These are phyloP conservation scores for Sinosuthora webbiana DNA, from an alignment of 2,113 vertebrate species.

Conservation along the genomic window DNA sequence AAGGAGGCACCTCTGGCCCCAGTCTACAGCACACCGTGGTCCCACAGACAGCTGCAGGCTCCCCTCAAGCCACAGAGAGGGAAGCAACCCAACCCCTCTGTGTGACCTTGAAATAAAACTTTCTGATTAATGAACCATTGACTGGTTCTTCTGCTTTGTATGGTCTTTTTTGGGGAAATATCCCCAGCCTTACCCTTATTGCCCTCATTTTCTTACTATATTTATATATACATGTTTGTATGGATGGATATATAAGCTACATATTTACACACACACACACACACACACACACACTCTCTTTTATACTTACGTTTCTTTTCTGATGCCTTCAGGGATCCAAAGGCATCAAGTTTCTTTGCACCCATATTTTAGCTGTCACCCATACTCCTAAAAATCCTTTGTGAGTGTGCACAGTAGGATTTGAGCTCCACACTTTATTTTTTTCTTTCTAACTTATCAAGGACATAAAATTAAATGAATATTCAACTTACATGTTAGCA, in stretches of 20 bases:
- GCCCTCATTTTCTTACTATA: not conserved
- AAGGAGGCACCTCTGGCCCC: no score
- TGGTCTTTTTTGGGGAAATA: not conserved
- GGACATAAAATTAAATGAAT: not conserved
- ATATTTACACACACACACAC: not conserved
- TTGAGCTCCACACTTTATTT: not conserved
- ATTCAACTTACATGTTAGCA: not conserved
- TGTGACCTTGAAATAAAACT: not conserved
- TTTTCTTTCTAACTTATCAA: not conserved
- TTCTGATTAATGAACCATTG: not conserved
- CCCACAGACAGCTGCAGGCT: not conserved
- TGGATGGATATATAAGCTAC: not conserved
- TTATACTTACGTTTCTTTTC: not conserved
- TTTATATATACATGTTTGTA: not conserved
- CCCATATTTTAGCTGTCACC: not conserved
- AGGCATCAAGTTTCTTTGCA: not conserved
- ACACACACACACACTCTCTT: not conserved
- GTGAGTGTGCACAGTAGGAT: not conserved
- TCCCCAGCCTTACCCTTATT: not conserved
- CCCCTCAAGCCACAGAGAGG: not conserved
- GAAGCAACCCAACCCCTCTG: not conserved
- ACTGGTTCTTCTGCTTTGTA: not conserved
- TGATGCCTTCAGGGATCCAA: not conserved
- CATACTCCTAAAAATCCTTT: not conserved
- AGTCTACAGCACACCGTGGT: no score